Base-by-base conservation (phyloP, 1,140 invertebrate species). In the Thereuonema tuberculata region DNA sequence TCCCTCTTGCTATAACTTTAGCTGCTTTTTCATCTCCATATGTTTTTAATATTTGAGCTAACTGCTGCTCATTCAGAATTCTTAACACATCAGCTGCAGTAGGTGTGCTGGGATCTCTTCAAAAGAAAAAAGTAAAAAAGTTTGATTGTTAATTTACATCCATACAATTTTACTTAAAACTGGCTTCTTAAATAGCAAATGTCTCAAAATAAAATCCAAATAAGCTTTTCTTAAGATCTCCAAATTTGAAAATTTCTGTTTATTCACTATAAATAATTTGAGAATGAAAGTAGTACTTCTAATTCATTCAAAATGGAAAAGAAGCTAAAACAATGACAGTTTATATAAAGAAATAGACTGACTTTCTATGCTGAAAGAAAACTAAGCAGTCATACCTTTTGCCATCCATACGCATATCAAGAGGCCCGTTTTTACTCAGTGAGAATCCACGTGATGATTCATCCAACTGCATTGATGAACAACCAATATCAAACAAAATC, bases 331-430 rank as follows among this genome's bases (percentile, higher is more conserved):
- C n/a, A n/a, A n/a, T n/a, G n/a, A n/a, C n/a, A n/a, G n/a, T n/a
- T n/a, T n/a, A n/a, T n/a, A n/a, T n/a, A n/a, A n/a, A n/a, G n/a
- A n/a, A n/a, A 26, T 17, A 25, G n/a, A n/a, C n/a, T n/a, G n/a
- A n/a, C n/a, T n/a, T n/a, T n/a, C n/a, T n/a, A n/a, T n/a, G n/a
- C 25, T 1, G 29, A 43, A 59, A 23, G 26, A 54, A 54, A n/a
- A n/a, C n/a, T n/a, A n/a, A n/a, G n/a, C n/a, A 37, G 17, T 37
- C 5, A 9, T 76, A 82, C 66, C 84, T 78, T 27, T 78, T 73
- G 1, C 83, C 81, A 76, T 94, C 88, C 93, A 98, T 98, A 70
- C 93, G 78, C 93, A 98, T 97, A 70, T 97, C 94, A 52, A 98
- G 76, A 9, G 85, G 87, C 0, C 89, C 91, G 78, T 94, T 80